phyloP scores from a whole-genome alignment of 37 sponge, comb jelly and placozoan species.

The Diacarnus erythraeanus region DNA sequence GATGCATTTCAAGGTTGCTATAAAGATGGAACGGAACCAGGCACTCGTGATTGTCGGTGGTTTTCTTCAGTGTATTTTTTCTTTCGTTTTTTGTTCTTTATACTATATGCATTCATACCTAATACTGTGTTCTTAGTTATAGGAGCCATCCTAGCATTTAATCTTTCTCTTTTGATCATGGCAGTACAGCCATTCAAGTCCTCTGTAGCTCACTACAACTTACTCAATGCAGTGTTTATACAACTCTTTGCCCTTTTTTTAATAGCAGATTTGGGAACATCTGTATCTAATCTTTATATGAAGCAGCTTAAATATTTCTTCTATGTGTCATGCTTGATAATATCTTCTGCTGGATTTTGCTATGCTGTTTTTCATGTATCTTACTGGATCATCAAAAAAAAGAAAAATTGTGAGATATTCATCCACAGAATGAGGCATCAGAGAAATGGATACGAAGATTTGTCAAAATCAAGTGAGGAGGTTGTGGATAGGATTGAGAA shows the following conservation, averaged over 20 bases:
- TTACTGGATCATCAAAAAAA: neutral
- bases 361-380: neutral
- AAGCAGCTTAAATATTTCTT: neutral
- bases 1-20: slow-evolving; percentile 38
- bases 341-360: neutral
- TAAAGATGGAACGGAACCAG: slow-evolving; percentile 37
- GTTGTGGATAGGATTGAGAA: too few species aligned
- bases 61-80: slow-evolving; percentile 26
- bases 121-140: neutral
- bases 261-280: neutral
- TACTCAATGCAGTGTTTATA: neutral
- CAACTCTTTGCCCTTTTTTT: slow-evolving; percentile 2
- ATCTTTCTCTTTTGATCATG: neutral
- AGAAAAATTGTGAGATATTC: neutral
- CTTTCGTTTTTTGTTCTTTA: slow-evolving; percentile 11
- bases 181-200: slow-evolving; percentile 2
- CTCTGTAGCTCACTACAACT: neutral
- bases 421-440: neutral
- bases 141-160: neutral
- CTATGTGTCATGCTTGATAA: neutral
- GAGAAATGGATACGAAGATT: slow-evolving; percentile 20
- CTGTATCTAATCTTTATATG: neutral
- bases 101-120: slow-evolving; percentile 12
- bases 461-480: too few species aligned
- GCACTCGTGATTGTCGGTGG: slow-evolving; percentile 26